A percentile compares a stretch with the other conserved stretches of the same genome.
Evolutionary conservation across 2,113 vertebrate genomes (phyloP).

Genomic region (Sander lucioperca): DNA sequence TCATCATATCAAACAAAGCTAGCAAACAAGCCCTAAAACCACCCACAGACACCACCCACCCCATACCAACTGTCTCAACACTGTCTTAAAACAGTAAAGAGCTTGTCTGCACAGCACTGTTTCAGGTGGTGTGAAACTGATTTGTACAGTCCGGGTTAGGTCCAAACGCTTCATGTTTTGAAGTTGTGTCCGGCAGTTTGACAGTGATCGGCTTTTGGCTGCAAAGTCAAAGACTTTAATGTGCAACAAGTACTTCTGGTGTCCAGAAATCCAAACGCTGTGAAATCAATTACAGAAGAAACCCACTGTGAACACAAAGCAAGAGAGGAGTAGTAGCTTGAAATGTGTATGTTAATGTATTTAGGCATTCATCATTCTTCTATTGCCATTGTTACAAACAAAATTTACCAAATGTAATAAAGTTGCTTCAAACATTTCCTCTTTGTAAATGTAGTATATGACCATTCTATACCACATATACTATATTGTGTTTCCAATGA

Average conservation of each 20-base stretch:
- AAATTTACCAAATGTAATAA: background rate
- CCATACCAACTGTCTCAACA: background rate
- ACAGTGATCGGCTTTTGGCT: conserved; percentile 4
- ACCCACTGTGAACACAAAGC: background rate
- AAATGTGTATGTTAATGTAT: background rate
- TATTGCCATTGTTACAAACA: background rate
- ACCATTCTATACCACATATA: too few species aligned
- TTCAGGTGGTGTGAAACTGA: conserved; percentile 32
- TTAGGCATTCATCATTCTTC: background rate
- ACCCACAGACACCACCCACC: background rate
- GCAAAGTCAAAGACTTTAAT: conserved; percentile 19
- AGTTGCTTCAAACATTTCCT: background rate
- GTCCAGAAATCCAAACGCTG: conserved; percentile 11
- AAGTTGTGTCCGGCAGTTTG: conserved; percentile 28
- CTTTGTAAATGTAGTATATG: too few species aligned
- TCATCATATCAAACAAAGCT: background rate
- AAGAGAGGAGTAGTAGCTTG: background rate
- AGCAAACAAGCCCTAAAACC: background rate
- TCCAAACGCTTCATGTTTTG: background rate
- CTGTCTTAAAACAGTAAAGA: background rate
- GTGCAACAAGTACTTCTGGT: background rate
- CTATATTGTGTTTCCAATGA: background rate
- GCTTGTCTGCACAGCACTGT: background rate
- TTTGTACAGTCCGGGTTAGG: background rate
- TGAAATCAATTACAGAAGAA: conserved; percentile 1